Percentiles rank a stretch among this genome's conserved stretches.
Evolutionary conservation across 2,888 invertebrate genomes (phyloP).

Genomic region (Torymus tubicola): DNA sequence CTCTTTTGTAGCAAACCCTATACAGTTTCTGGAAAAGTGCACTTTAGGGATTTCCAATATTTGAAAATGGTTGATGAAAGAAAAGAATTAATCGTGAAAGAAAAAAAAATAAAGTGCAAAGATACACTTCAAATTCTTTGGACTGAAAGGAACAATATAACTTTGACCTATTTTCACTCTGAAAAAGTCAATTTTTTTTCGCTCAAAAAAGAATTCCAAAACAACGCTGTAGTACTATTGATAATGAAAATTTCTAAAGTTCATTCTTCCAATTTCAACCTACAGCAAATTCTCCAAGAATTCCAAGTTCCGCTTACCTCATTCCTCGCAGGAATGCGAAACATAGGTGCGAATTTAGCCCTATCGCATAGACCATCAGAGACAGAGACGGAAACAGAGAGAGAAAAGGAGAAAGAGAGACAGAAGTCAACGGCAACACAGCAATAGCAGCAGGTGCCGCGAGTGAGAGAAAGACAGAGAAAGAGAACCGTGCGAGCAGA

Average conservation of each 20-base stretch:
- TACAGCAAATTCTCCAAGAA: too few species aligned
- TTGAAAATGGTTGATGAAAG: too few species aligned
- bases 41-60: too few species aligned
- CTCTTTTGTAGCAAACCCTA: too few species aligned
- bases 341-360: too few species aligned
- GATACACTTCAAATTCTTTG: background rate
- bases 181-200: background rate
- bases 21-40: too few species aligned
- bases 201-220: background rate
- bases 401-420: conserved; percentile 2
- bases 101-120: background rate
- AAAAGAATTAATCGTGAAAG: background rate
- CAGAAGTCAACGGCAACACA: background rate
- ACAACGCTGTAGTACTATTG: background rate
- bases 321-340: too few species aligned
- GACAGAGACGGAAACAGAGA: background rate
- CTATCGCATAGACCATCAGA: too few species aligned
- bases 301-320: too few species aligned
- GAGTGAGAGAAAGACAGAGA: background rate
- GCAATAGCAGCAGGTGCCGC: conserved; percentile 63
- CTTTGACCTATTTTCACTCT: background rate
- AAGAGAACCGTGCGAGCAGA: conserved; percentile 18
- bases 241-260: too few species aligned
- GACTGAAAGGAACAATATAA: background rate
- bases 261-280: too few species aligned